Base-by-base conservation (phyloP, 2,888 invertebrate genomes). In the Himalopsyche tibetana region DNA sequence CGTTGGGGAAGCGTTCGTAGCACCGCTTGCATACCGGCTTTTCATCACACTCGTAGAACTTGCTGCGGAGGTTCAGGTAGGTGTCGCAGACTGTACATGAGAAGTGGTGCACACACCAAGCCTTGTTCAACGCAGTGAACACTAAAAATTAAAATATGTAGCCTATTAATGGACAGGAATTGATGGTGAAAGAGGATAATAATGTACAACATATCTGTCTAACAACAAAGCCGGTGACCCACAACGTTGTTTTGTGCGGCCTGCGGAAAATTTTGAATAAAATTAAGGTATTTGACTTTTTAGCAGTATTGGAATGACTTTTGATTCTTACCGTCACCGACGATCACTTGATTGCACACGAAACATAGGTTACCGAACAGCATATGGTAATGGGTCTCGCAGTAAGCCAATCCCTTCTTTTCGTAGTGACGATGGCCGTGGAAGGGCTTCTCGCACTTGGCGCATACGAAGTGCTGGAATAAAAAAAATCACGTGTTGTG, bases 371-470 rank as follows among this genome's bases (percentile, higher is more conserved):
- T 99, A 55, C 99, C 99, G 92, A 99, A 99, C 89, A 99, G 93
- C 94, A 99, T 98, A 93, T 99, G 99, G 92, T 99, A 99, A 92
- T 99, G 99, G 88, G 97, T 98, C 93, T 99, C 99, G 92, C 99
- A 99, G 92, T 99, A 99, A 0, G 99, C 99, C 89, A 99, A 93
- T 0, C 99, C 99, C 90, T 99, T 99, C 93, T 98, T 98, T 93
- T 99, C 99, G 91, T 99, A 99, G 92, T 99, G 99, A 0, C 99
- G 97, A 93, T 99, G 98, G 0, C 99, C 99, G 91, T 99, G 95
- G 94, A 99, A 99, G 0, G 99, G 99, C 92, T 99, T 99, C 93
- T 99, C 99, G 91, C 99, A 99, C 92, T 99, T 99, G 89, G 99
- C 99, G 92, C 99, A 99, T 2, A 99, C 99, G 92, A 99, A 99